Evolutionary conservation across 2,888 invertebrate genomes (phyloP).

Genomic region (Orthosia cruda): DNA sequence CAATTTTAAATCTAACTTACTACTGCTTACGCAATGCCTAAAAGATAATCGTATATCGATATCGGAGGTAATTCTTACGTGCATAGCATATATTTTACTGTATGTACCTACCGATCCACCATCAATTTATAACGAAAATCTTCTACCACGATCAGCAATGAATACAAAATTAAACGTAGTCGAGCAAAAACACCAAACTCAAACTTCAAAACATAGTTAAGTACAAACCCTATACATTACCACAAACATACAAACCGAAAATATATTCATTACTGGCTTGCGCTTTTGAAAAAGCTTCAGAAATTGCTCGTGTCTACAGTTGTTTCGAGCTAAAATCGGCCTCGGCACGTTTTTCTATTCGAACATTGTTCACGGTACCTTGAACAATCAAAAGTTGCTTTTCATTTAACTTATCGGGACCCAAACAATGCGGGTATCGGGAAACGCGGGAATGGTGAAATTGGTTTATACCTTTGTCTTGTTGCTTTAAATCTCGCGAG

Average conservation of each 20-base stretch:
- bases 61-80: too few relatives aligned
- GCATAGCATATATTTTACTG: too few relatives aligned
- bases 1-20: background rate
- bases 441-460: conserved; percentile 73
- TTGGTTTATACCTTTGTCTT: conserved; percentile 84
- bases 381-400: conserved; percentile 85
- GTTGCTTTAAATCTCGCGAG: conserved; percentile 74
- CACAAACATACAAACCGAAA: too few relatives aligned
- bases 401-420: conserved; percentile 83
- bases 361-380: conserved; percentile 72
- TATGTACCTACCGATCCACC: background rate
- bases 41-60: too few relatives aligned
- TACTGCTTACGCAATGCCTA: too few relatives aligned
- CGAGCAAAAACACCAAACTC: background rate
- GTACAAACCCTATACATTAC: conserved; percentile 42
- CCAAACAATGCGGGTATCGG: conserved; percentile 80
- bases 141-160: background rate
- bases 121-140: background rate
- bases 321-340: conserved; percentile 59
- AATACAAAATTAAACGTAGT: background rate
- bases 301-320: conserved; percentile 69
- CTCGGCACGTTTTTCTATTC: conserved; percentile 53
- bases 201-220: conserved; percentile 27
- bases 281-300: conserved; percentile 66
- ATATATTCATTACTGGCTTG: conserved; percentile 72